phyloP scores from a whole-genome alignment of 1,140 invertebrate species.

The Pogonognathellus flavescens region DNA sequence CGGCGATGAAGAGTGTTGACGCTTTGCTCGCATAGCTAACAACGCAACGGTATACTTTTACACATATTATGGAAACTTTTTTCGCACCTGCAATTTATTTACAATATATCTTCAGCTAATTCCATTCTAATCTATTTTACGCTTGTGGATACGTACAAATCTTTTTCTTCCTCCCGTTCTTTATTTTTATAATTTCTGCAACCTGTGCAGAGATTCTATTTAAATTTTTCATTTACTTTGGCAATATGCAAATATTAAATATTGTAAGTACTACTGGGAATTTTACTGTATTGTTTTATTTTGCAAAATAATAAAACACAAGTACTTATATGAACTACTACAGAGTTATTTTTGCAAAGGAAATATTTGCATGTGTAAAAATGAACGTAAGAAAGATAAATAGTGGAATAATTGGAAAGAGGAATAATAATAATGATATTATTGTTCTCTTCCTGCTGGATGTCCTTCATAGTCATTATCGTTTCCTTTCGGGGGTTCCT shows the following conservation, averaged over 20 bases:
- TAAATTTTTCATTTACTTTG: too few relatives aligned
- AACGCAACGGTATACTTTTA: conserved; percentile 8
- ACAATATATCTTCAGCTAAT: not conserved
- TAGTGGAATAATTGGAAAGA: too few relatives aligned
- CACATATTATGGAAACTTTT: not conserved
- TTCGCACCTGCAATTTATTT: not conserved
- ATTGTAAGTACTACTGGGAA: not conserved
- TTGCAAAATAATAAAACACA: not conserved
- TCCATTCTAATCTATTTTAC: not conserved
- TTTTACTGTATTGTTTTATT: not conserved
- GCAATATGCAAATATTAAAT: too few relatives aligned
- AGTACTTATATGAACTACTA: not conserved
- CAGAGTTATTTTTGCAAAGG: not conserved
- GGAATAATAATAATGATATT: not conserved
- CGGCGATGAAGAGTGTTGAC: not conserved
- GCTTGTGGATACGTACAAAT: too few relatives aligned
- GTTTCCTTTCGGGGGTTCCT: conserved; percentile 2
- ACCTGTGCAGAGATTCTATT: too few relatives aligned
- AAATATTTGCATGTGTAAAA: conserved; percentile 7
- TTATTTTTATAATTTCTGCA: too few relatives aligned
- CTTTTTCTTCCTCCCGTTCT: too few relatives aligned
- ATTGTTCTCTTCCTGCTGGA: not conserved
- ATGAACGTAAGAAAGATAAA: not conserved
- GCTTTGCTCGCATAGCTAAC: conserved; percentile 6
- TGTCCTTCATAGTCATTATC: not conserved